phyloP scores from a whole-genome alignment of 2,888 invertebrate species.

The Acleris laterana region DNA sequence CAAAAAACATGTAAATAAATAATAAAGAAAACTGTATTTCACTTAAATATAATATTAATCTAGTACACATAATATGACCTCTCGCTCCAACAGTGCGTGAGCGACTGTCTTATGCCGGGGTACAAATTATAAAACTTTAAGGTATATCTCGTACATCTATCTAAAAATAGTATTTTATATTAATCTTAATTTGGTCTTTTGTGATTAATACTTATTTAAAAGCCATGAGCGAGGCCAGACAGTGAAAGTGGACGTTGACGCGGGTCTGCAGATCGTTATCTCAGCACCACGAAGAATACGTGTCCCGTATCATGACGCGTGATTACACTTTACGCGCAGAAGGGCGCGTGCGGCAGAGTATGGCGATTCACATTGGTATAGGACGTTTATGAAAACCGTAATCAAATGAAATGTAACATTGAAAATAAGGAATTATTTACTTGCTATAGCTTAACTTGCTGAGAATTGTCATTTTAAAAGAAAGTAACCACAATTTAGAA shows the following conservation, averaged over 20 bases:
- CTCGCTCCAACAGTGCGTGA: no score
- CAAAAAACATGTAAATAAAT: no score
- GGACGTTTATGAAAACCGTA: neutral
- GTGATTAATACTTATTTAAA: conserved; percentile 22
- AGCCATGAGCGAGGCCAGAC: conserved; percentile 22
- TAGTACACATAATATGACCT: no score
- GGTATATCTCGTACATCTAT: neutral
- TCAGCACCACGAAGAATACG: conserved; percentile 20
- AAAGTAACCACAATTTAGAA: no score
- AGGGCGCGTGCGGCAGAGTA: neutral
- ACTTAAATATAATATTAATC: no score
- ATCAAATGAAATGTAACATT: neutral
- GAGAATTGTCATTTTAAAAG: no score
- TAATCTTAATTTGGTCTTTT: conserved; percentile 7
- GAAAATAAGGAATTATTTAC: neutral
- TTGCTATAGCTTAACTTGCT: neutral
- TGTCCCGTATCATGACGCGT: conserved; percentile 16
- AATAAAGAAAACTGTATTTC: no score
- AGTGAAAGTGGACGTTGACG: conserved; percentile 34
- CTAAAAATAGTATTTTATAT: neutral
- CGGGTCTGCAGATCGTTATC: conserved; percentile 32
- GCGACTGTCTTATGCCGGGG: no score
- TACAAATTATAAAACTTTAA: no score
- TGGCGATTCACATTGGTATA: neutral
- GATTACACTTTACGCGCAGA: conserved; percentile 6